Conservation (phyloP, 2,113 vertebrate genomes). For the Xiphophorus hellerii region DNA sequence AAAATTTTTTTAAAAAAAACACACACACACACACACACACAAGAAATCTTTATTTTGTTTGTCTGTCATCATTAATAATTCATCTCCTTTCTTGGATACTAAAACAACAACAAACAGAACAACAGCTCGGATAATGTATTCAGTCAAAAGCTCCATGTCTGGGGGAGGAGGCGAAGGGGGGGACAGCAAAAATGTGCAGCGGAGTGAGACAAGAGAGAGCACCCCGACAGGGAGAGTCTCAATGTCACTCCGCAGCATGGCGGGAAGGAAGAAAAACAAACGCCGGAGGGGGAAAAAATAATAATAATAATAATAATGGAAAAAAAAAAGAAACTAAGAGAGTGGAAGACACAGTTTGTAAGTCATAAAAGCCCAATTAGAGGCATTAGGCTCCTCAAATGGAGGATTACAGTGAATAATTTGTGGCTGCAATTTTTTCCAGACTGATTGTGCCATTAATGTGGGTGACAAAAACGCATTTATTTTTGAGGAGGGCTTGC, state of each 20-base stretch:
- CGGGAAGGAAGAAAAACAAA: conserved; percentile 76
- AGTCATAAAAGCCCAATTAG: conserved; percentile 80
- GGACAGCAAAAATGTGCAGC: conserved; percentile 73
- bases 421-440: conserved; percentile 64
- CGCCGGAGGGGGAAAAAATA: conserved; percentile 55
- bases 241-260: conserved; percentile 73
- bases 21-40: not conserved
- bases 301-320: not conserved
- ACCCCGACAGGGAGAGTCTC: conserved; percentile 78
- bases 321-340: conserved; percentile 15
- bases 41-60: conserved; percentile 38
- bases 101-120: conserved; percentile 81
- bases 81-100: conserved; percentile 72
- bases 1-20: too few relatives aligned
- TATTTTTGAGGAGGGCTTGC: conserved; percentile 37
- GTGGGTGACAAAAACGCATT: conserved; percentile 50
- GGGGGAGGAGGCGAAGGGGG: conserved; percentile 50
- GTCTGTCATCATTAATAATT: conserved; percentile 78
- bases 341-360: conserved; percentile 70
- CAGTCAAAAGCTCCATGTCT: conserved; percentile 78
- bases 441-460: conserved; percentile 64
- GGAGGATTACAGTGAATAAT: conserved; percentile 74
- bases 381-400: conserved; percentile 66
- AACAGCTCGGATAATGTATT: conserved; percentile 80
- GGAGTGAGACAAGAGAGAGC: conserved; percentile 79